A percentile compares a stretch with the other conserved stretches of the same genome.
These are phyloP conservation scores for Enhydra lutris DNA, from an alignment of 2,113 vertebrate genomes.

Conservation along the genomic window DNA sequence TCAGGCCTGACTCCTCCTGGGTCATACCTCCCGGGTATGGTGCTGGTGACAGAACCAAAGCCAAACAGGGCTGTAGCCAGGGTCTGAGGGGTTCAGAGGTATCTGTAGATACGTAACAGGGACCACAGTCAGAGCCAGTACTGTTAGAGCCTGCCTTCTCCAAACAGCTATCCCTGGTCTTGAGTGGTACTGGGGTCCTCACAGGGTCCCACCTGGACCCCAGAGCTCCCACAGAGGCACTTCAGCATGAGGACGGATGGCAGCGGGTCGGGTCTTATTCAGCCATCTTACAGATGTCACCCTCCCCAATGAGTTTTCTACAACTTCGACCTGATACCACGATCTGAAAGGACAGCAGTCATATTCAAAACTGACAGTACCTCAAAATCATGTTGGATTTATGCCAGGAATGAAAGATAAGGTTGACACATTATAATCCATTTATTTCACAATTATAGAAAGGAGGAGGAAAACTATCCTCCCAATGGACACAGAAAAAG, in stretches of 20 bases:
- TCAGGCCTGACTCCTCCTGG: not conserved
- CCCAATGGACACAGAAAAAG: not conserved
- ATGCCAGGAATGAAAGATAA: not conserved
- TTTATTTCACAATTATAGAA: conserved; percentile 42
- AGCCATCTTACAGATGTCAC: too few species aligned
- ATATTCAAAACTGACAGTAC: not conserved
- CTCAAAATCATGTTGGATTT: not conserved
- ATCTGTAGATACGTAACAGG: not conserved
- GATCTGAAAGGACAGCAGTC: not conserved
- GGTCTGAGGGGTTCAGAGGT: not conserved
- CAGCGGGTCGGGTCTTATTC: too few species aligned
- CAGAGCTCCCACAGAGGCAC: not conserved
- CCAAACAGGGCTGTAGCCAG: not conserved
- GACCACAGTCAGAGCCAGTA: not conserved
- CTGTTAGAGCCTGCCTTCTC: not conserved
- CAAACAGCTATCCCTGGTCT: too few species aligned
- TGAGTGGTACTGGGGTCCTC: not conserved
- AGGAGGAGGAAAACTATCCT: not conserved
- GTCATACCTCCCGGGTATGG: too few species aligned
- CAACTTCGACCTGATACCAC: not conserved
- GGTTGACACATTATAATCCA: conserved; percentile 5
- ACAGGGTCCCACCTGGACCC: too few species aligned
- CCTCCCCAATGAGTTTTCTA: not conserved
- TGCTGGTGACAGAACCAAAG: not conserved
- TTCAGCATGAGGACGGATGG: not conserved